These are phyloP conservation scores for Natator depressus DNA, from an alignment of 2,113 vertebrate species.

Conservation along the genomic window DNA sequence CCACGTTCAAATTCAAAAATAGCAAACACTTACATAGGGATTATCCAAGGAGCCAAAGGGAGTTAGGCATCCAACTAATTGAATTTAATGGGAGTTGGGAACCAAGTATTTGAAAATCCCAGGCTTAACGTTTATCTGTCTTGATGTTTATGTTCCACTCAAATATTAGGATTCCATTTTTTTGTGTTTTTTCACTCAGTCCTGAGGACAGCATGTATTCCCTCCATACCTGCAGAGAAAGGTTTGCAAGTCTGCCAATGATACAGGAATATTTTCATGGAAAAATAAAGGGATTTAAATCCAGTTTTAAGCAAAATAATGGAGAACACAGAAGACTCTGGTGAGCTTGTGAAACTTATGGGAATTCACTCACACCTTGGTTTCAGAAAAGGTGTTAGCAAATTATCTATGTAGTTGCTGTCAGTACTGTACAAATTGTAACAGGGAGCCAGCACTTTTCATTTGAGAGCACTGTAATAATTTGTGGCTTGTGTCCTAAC, in stretches of 20 bases:
- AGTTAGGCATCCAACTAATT: background rate
- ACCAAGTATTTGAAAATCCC: background rate
- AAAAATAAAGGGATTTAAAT: background rate
- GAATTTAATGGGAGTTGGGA: background rate
- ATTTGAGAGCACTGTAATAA: background rate
- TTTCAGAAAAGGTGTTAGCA: background rate
- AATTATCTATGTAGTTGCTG: background rate
- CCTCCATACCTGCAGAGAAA: background rate
- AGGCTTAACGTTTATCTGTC: background rate
- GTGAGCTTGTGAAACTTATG: background rate
- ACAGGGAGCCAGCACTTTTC: background rate
- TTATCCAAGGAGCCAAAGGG: background rate
- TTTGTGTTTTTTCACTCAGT: background rate
- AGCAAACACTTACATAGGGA: background rate
- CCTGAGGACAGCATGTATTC: background rate
- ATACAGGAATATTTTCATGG: background rate
- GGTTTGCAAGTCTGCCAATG: background rate
- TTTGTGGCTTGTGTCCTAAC: background rate
- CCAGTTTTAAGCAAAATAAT: background rate
- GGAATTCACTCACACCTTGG: background rate
- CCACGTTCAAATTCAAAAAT: fast-evolving
- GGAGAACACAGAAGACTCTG: background rate
- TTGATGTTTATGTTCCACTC: background rate
- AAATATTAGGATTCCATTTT: background rate
- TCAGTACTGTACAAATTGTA: background rate